Base-by-base conservation (phyloP, 2,797 vertebrate species). In the Cynopterus sphinx region DNA sequence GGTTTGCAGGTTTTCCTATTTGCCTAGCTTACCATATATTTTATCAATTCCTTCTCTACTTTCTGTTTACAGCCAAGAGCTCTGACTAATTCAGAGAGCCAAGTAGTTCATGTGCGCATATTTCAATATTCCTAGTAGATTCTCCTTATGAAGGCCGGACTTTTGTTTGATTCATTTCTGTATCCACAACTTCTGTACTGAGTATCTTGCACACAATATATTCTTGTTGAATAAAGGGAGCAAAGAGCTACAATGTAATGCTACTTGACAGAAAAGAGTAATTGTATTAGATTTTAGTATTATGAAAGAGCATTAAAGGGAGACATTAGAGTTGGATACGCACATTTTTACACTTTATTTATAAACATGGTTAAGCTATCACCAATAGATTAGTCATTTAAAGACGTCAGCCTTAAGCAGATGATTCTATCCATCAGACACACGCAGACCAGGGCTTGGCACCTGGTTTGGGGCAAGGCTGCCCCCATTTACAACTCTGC, bases 351-450 rank as follows among this genome's bases (percentile, higher is more conserved):
- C 10, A 71, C 6, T 81, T 94, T 74, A 84, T 57, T 93, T 70
- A 89, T 75, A 83, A 95, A 55, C 28, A 85, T 39, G 33, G 39
- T 93, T 81, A 90, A 79, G 57, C 73, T 90, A 70, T 90, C 33
- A 83, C 24, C 74, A 92, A 53, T 41, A 51, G 19, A 43, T 24
- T 89, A 31, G 81, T 92, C 65, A 91, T 36, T 90, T 83, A 74
- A 83, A 86, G 68, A 92, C 73, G 12, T 73, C 57, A 53, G 33
- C 13, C 28, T 59, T 91, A 83, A 57, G 46, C 12, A 79, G 57
- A 86, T 65, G 43, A 71, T 57, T 81, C 33, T 33, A 70, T n/a
- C 31, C 65, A 81, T 61, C 43, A 86, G 41, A 85, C 15, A 24
- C 11, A 49, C 2, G 3, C 24, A 75, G 57, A 51, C 12, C 26